phyloP scores from a whole-genome alignment of 2,113 vertebrate genomes.

The Corydoras sp. region DNA sequence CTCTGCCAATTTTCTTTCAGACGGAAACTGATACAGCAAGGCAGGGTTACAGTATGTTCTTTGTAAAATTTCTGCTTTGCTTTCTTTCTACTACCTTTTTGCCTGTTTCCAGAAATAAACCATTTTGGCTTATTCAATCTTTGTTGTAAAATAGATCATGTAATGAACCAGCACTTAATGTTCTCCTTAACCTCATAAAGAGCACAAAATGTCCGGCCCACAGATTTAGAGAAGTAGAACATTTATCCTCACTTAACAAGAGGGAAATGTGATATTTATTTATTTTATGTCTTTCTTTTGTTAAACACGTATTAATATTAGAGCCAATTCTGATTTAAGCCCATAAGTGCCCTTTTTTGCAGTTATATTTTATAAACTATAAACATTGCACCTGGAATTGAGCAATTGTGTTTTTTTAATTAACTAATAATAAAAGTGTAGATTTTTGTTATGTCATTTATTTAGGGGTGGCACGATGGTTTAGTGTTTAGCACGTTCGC shows the following conservation, averaged over 20 bases:
- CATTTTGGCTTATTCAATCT: conserved; percentile 40
- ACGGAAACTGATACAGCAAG: conserved; percentile 6
- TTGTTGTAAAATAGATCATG: conserved; percentile 33
- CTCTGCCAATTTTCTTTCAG: conserved; percentile 8
- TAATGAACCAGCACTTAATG: conserved; percentile 31
- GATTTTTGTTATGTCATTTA: no score
- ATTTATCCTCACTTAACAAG: conserved; percentile 14
- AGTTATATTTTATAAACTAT: no score
- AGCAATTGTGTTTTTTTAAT: no score
- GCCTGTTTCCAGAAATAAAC: conserved; percentile 19
- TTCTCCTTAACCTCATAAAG: conserved; percentile 27
- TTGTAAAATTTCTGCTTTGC: conserved; percentile 16
- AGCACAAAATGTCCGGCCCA: conserved; percentile 37
- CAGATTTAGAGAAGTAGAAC: conserved; percentile 3
- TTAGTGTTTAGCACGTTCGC: no score
- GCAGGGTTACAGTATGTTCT: conserved; percentile 10
- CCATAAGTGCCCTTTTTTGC: no score
- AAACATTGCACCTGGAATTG: no score
- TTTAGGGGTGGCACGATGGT: no score
- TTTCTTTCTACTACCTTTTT: conserved; percentile 10
- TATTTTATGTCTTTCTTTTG: no score
- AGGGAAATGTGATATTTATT: background rate
- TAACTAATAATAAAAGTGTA: no score
- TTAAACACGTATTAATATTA: no score
- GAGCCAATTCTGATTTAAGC: no score